Base-by-base conservation (phyloP, 2,888 invertebrate species). In the Troides helena region DNA sequence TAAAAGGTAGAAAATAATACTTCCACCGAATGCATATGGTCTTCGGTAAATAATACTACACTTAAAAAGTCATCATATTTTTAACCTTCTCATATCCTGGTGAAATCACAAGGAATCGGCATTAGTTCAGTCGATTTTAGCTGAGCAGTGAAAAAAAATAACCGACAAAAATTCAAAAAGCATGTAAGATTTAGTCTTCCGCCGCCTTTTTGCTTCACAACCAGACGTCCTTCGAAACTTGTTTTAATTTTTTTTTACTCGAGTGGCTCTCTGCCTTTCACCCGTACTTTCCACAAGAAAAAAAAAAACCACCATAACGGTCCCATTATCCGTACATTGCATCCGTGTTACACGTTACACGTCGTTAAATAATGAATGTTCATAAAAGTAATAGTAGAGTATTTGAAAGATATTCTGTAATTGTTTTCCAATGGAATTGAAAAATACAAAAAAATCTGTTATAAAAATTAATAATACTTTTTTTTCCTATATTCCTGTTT, bases 211-310 rank as follows among this genome's bases (percentile, higher is more conserved):
- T 85, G 82, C 81, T 85, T 85, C 83, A 46, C 46, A 80, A 80
- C 76, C 75, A 68, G 73, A 73, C 77, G 80, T 81, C 85, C 84
- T 83, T 78, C 75, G 75, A 78, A 88, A 89, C 89, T 83, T 72
- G 89, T 86, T 69, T 69, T 2, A 46, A 46, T n/a, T 85, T 76
- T 73, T 68, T 75, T 73, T 85, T 76, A 73, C 67, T 76, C 72
- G 73, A 73, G 76, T 56, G 17, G 60, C 59, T 77, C 72, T 78
- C 78, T 79, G 80, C 85, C 86, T 87, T 85, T 86, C 82, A 80
- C 84, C 79, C 67, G 77, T 50, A 73, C 67, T 79, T 84, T 82
- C 80, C 74, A 77, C 72, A 70, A 81, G 79, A 46, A 80, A 84
- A 85, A 85, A 82, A 76, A 63, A 71, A 43, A 21, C 71, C 71